These are phyloP conservation scores for Rotaria sp. DNA, from an alignment of 2,888 invertebrate species.

Conservation along the genomic window DNA sequence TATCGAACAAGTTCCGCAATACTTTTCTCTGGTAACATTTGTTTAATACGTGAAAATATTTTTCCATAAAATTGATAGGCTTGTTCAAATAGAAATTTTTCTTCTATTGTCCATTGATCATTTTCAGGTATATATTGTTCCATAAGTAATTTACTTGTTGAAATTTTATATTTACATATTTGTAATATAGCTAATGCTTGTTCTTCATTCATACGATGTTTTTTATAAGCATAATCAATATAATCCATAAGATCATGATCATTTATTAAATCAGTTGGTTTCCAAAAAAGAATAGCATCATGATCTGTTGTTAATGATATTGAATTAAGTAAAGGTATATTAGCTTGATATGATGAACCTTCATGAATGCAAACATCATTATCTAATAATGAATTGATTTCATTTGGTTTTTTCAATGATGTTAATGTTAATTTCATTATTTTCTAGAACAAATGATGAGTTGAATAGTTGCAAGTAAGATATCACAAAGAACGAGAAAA, in stretches of 20 bases:
- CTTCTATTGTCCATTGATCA: conserved; percentile 95
- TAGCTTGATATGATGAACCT: not conserved
- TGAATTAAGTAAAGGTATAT: not conserved
- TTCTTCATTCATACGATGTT: conserved; percentile 37
- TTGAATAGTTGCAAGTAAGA: not conserved
- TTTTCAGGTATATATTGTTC: conserved; percentile 94
- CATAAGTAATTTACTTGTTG: conserved; percentile 79
- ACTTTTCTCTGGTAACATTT: conserved; percentile 94
- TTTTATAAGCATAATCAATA: conserved; percentile 17
- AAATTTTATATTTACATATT: conserved; percentile 93
- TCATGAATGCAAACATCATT: not conserved
- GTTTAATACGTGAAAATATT: conserved; percentile 88
- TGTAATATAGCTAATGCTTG: conserved; percentile 86
- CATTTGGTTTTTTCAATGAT: not conserved
- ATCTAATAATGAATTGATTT: not conserved
- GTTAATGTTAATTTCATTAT: conserved; percentile 18
- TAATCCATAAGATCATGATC: conserved; percentile 30
- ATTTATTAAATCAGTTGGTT: not conserved
- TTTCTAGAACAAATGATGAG: conserved; percentile 9
- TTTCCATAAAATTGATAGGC: conserved; percentile 96
- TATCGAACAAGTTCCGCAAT: conserved; percentile 90
- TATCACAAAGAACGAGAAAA: not conserved
- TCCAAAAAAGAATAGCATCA: not conserved
- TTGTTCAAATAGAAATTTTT: conserved; percentile 93
- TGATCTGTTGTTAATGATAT: not conserved